These are phyloP conservation scores for Mactromeris polynyma DNA, from an alignment of 2,888 invertebrate species.

Conservation along the genomic window DNA sequence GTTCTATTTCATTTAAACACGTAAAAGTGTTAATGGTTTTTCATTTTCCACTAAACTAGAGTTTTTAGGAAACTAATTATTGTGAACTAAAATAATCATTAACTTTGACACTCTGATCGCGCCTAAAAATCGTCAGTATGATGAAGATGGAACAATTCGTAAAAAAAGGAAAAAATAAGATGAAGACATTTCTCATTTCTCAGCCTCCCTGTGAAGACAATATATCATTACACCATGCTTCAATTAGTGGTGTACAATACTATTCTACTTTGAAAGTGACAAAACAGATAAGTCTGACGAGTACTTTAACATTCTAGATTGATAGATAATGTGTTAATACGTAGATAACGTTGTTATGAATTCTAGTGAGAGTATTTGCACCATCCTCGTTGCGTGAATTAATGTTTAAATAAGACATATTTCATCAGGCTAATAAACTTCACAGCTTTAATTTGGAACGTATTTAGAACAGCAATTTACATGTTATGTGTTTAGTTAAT, in stretches of 20 bases:
- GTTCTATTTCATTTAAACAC: too few species aligned
- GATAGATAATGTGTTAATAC: not conserved
- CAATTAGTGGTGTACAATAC: not conserved
- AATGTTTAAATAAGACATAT: too few species aligned
- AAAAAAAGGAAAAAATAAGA: not conserved
- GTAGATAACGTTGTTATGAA: too few species aligned
- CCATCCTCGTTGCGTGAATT: too few species aligned
- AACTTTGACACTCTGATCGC: not conserved
- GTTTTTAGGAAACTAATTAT: not conserved
- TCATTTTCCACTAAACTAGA: too few species aligned
- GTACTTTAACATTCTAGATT: not conserved
- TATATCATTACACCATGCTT: not conserved
- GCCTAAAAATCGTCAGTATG: not conserved
- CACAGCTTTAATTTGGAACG: too few species aligned
- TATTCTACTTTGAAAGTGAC: not conserved
- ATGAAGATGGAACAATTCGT: not conserved
- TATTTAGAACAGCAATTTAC: too few species aligned
- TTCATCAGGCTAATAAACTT: too few species aligned
- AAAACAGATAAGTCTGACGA: not conserved
- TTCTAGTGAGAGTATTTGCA: too few species aligned
- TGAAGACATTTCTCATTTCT: not conserved
- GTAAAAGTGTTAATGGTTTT: too few species aligned
- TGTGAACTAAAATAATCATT: not conserved
- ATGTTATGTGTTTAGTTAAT: too few species aligned
- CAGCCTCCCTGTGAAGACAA: not conserved